A percentile compares a stretch with the other conserved stretches of the same genome.
These are phyloP conservation scores for Gisinianus flammeolus DNA, from an alignment of 2,888 invertebrate species.

Conservation along the genomic window DNA sequence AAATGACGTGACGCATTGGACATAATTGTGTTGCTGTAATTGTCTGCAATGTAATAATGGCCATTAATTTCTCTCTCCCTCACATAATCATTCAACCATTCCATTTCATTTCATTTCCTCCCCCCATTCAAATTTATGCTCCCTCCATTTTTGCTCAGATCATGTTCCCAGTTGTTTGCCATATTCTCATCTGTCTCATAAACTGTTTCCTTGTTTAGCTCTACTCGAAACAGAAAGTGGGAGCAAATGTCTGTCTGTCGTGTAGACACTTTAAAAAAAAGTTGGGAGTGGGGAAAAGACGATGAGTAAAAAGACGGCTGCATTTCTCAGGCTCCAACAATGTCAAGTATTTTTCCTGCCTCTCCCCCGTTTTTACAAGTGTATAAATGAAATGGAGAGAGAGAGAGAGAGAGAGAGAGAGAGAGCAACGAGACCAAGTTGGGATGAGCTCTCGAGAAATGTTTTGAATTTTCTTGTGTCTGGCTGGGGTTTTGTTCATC, in stretches of 20 bases:
- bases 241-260: too few species aligned
- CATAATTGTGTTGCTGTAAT: conserved; percentile 9
- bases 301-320: too few species aligned
- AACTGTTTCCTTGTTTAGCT: neutral
- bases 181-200: neutral
- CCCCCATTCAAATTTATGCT: neutral
- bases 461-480: conserved; percentile 9
- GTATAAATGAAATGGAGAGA: too few species aligned
- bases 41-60: conserved; percentile 14
- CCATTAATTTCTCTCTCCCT: conserved; percentile 21
- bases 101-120: neutral
- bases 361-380: too few species aligned
- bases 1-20: conserved; percentile 1
- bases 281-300: too few species aligned
- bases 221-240: too few species aligned
- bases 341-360: neutral
- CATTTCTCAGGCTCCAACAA: neutral
- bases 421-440: too few species aligned
- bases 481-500: conserved; percentile 19
- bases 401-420: conserved; percentile 1
- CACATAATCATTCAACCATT: conserved; percentile 1
- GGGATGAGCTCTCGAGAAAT: conserved; percentile 6
- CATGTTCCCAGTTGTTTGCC: too few species aligned
- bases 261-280: too few species aligned
- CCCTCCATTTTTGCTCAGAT: too few species aligned